Evolutionary conservation across 2,113 vertebrate genomes (phyloP).

Genomic region (Gallinago jamesoni): DNA sequence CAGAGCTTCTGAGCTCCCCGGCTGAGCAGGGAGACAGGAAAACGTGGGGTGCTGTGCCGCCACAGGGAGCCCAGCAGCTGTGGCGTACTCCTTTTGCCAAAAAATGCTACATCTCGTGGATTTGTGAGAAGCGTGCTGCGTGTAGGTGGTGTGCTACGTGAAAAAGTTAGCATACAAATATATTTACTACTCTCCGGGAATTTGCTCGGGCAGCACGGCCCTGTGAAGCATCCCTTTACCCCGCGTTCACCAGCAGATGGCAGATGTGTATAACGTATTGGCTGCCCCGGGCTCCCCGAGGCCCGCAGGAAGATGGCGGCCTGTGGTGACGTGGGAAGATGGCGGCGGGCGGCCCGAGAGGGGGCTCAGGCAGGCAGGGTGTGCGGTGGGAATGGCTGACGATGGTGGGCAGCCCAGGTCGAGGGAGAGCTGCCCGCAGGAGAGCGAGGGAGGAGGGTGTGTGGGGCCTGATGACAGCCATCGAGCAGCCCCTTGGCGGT

Average conservation of each 20-base stretch:
- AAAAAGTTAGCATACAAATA: too few species aligned
- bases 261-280: neutral
- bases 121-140: fast-evolving
- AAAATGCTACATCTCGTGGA: neutral
- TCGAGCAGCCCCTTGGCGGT: fast-evolving
- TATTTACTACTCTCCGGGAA: too few species aligned
- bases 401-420: too few species aligned
- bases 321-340: fast-evolving
- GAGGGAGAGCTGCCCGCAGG: neutral
- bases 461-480: too few species aligned
- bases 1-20: neutral
- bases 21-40: fast-evolving
- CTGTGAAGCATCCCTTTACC: too few species aligned
- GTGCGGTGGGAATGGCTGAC: fast-evolving
- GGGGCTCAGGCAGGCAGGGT: fast-evolving
- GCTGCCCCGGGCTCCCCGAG: fast-evolving
- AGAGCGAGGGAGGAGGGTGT: fast-evolving
- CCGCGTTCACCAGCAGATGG: neutral
- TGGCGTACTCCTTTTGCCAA: neutral
- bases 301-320: neutral
- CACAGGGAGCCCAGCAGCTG: neutral
- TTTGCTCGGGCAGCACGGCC: neutral
- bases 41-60: fast-evolving
- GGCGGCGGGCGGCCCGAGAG: neutral
- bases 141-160: too few species aligned